A percentile compares a stretch with the other conserved stretches of the same genome.
Evolutionary conservation across 2,888 invertebrate genomes (phyloP).

Genomic region (Drosophila emarginata): DNA sequence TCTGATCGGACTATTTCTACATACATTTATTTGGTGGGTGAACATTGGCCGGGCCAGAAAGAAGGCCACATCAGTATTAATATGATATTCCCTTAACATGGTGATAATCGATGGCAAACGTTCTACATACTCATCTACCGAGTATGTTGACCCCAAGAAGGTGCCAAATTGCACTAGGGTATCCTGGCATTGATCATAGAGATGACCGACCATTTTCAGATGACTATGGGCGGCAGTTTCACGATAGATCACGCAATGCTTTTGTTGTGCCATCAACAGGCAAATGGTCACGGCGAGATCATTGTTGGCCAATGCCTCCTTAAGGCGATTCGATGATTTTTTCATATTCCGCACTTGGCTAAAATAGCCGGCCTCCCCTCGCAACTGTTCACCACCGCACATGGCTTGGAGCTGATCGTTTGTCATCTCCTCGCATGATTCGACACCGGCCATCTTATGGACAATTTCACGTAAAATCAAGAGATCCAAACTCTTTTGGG

Average conservation of each 20-base stretch:
- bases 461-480: conserved; percentile 98
- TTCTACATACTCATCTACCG: conserved; percentile 96
- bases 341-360: conserved; percentile 98
- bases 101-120: conserved; percentile 93
- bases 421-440: conserved; percentile 97
- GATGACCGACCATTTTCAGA: conserved; percentile 92
- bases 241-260: conserved; percentile 95
- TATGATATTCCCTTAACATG: conserved; percentile 94
- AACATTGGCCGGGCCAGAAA: conserved; percentile 97
- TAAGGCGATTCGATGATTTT: conserved; percentile 95
- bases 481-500: conserved; percentile 96
- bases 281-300: conserved; percentile 96
- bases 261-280: conserved; percentile 97
- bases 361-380: conserved; percentile 98
- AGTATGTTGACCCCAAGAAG: conserved; percentile 96
- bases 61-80: conserved; percentile 98
- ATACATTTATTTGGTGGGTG: conserved; percentile 91
- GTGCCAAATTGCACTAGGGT: conserved; percentile 98
- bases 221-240: conserved; percentile 91
- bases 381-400: conserved; percentile 97
- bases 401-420: conserved; percentile 97
- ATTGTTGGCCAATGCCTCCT: conserved; percentile 96
- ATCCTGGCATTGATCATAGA: conserved; percentile 97
- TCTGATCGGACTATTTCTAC: conserved; percentile 60
- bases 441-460: conserved; percentile 99